A percentile compares a stretch with the other conserved stretches of the same genome.
Evolutionary conservation across 2,888 invertebrate species (phyloP).

Genomic region (Rhogogaster chlorosoma): DNA sequence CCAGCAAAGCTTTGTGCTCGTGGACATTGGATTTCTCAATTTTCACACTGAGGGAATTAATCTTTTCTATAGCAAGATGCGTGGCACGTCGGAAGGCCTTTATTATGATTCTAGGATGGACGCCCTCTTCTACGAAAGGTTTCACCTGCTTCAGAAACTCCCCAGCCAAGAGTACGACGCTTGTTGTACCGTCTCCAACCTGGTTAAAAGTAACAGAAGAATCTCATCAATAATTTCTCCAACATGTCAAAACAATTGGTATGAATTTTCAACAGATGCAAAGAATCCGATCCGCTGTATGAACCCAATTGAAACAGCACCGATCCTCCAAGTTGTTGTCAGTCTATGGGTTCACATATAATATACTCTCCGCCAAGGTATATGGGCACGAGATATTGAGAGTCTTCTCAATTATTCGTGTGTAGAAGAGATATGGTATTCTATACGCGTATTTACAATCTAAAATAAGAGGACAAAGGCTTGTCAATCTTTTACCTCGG

Average conservation of each 20-base stretch:
- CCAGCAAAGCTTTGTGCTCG: conserved; percentile 84
- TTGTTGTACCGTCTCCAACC: conserved; percentile 99
- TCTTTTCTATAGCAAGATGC: conserved; percentile 89
- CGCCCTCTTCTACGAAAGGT: conserved; percentile 97
- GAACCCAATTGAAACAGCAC: conserved; percentile 69
- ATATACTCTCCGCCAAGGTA: conserved; percentile 67
- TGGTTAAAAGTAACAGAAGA: conserved; percentile 71
- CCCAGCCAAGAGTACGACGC: conserved; percentile 96
- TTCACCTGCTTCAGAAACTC: conserved; percentile 97
- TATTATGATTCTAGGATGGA: conserved; percentile 96
- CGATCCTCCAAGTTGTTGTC: conserved; percentile 62
- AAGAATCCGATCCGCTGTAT: conserved; percentile 58
- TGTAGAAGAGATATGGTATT: background rate
- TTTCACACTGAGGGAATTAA: conserved; percentile 90
- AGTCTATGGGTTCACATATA: conserved; percentile 67
- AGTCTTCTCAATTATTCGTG: conserved; percentile 11
- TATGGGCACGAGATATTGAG: background rate
- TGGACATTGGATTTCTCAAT: conserved; percentile 83
- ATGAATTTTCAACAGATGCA: background rate
- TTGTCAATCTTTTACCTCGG: conserved; percentile 84
- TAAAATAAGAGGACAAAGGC: background rate
- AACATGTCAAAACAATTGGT: background rate
- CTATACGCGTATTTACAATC: background rate
- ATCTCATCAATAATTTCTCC: background rate
- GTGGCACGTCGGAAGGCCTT: conserved; percentile 92